Base-by-base conservation (phyloP, 2,888 invertebrate genomes). In the Spialia ferax region DNA sequence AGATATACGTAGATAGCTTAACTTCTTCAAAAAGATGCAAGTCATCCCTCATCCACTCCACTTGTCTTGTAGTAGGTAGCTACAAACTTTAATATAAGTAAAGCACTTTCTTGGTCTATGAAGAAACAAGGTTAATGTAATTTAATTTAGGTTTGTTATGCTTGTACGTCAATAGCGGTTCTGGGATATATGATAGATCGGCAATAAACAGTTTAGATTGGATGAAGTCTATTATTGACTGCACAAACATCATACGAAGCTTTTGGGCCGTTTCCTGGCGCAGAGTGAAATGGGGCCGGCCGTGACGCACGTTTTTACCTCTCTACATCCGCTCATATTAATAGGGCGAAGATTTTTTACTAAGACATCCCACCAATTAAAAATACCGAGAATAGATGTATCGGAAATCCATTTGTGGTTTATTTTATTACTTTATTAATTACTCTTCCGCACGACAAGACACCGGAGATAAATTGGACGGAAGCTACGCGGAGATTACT, bases 181-280 rank as follows among this genome's bases (percentile, higher is more conserved):
- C 76, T 76, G 75, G 75, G 71, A 77, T 80, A 83, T 86, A 84
- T 85, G 82, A 81, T 81, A 77, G 72, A 75, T 77, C 70, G 71
- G 68, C 71, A 74, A 82, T 84, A 81, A 84, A 76, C 73, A 74
- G 73, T 75, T 71, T 71, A 73, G 72, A 74, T 75, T 74, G 79
- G 81, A 84, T 84, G 80, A 79, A 85, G 82, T 90, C 91, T 91
- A 91, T 92, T 91, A 91, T 91, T 89, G 91, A 88, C 85, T 85
- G 81, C 84, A 86, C 89, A 87, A 91, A 89, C 90, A 88, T 84
- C 79, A 83, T 48, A 57, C 77, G 85, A 90, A 91, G 88, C 88
- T 88, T 88, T 85, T 82, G 84, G 84, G 81, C 79, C 84, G 83
- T 91, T 93, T 92, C 92, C 93, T 91, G 91, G 85, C 86, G 81